Percentiles rank a stretch among this genome's conserved stretches.
Evolutionary conservation across 2,113 vertebrate species (phyloP).

Genomic region (Eulemur rufifrons): DNA sequence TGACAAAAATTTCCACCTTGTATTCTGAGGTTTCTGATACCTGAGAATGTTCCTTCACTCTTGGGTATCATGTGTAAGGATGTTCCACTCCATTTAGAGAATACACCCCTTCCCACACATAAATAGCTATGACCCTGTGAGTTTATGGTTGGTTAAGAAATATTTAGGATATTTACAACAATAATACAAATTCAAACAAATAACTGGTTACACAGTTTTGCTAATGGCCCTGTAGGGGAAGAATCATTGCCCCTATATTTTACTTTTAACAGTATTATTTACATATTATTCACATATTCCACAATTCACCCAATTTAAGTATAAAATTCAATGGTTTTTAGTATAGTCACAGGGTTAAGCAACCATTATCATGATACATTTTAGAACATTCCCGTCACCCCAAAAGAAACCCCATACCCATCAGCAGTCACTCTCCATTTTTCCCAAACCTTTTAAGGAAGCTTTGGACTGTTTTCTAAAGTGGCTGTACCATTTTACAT

Average conservation of each 20-base stretch:
- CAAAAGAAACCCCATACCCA: not conserved
- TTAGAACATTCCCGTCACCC: not conserved
- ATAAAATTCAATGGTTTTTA: not conserved
- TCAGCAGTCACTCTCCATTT: not conserved
- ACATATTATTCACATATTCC: not conserved
- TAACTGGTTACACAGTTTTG: not conserved
- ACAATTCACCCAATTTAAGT: not conserved
- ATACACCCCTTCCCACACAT: not conserved
- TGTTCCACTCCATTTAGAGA: not conserved
- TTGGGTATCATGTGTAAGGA: not conserved
- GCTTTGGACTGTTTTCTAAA: not conserved
- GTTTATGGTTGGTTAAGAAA: not conserved
- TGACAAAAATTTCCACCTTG: not conserved
- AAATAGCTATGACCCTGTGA: not conserved
- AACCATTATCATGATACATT: not conserved
- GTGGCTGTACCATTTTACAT: not conserved
- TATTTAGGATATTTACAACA: not conserved
- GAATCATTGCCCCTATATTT: not conserved
- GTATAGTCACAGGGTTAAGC: not conserved
- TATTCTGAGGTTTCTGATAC: not conserved
- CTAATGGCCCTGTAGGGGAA: not conserved
- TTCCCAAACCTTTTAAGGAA: not conserved
- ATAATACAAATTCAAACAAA: not conserved
- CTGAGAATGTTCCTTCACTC: not conserved
- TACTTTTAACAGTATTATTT: not conserved